Base-by-base conservation (phyloP, 2,888 invertebrate species). In the Patella ulyssiponensis region DNA sequence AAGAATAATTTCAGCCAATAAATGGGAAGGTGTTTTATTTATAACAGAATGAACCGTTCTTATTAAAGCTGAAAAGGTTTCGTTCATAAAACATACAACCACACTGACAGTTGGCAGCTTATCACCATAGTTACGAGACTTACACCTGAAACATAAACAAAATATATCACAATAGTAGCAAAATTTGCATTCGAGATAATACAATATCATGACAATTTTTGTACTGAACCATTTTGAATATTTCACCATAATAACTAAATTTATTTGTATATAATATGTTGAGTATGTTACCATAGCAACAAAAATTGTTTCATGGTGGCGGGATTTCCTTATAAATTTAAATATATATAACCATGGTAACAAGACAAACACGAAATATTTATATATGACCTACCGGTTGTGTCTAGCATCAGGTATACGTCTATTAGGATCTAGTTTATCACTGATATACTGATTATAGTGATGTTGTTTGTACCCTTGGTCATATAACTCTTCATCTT, bases 391-490 rank as follows among this genome's bases (percentile, higher is more conserved):
- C 94, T 92, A 96, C 95, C 95, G 91, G 90, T 94, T 93, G 92
- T 98, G 94, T 83, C 98, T 94, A 0, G 97, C 96, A 90, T 99
- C 98, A 17, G 97, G 97, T 79, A 98, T 92, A 23, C 94, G 93
- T 80, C 98, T 93, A 77, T 94, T 94, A 76, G 94, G 93, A n/a
- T 96, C 95, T 77, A 99, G 94, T 86, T 96, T 94, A 86, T 96
- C 95, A 80, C 98, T 98, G 17, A 98, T 94, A 20, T 98, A 93
- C 9, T 96, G 94, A 92, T 99, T 99, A 91, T 97, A 99, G 0
- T 98, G 97, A 93, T 96, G 96, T 75, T 94, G 92, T 89, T 95
- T 95, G 90, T 97, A 97, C 52, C 91, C 91, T 90, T 80, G 3
- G 74, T 69, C 64, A 64, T 64, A 23, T 20, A 23, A 12, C 23